A percentile compares a stretch with the other conserved stretches of the same genome.
Evolutionary conservation across 1,140 invertebrate species (phyloP).

Genomic region (Penaeus vannamei): DNA sequence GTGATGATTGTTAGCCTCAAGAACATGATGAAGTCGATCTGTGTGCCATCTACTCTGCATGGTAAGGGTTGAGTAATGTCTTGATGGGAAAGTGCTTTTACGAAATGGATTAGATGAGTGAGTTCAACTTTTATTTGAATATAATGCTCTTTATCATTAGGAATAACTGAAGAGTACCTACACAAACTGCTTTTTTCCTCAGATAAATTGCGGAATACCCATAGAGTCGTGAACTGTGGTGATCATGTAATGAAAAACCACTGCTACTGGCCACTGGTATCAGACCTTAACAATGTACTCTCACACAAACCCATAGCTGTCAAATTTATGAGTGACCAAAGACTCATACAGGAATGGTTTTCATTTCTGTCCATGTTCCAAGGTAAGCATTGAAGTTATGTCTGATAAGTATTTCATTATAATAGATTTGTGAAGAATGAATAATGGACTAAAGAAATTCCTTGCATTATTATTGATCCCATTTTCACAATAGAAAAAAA

Average conservation of each 20-base stretch:
- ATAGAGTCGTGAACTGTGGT: constrained; percentile 94
- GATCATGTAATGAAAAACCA: constrained; percentile 95
- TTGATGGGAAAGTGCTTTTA: background rate
- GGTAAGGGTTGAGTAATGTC: constrained; percentile 71
- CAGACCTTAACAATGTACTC: constrained; percentile 97
- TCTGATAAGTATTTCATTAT: no score
- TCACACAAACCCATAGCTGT: constrained; percentile 91
- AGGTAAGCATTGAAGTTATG: constrained; percentile 75
- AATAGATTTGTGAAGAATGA: no score
- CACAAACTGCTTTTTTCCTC: constrained; percentile 23
- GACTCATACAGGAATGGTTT: constrained; percentile 94
- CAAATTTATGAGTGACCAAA: constrained; percentile 89
- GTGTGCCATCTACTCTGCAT: constrained; percentile 89
- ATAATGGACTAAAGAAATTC: no score
- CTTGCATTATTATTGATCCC: no score
- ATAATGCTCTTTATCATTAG: background rate
- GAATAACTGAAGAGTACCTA: background rate
- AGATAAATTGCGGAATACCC: constrained; percentile 86
- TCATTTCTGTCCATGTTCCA: constrained; percentile 94
- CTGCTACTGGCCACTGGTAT: constrained; percentile 97
- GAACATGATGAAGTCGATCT: constrained; percentile 93
- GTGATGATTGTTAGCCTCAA: constrained; percentile 95
- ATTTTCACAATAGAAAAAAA: no score
- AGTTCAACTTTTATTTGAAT: background rate
- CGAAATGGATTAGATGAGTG: background rate